Conservation (phyloP, 2,797 vertebrate species). For the Ispidina lecontei region DNA sequence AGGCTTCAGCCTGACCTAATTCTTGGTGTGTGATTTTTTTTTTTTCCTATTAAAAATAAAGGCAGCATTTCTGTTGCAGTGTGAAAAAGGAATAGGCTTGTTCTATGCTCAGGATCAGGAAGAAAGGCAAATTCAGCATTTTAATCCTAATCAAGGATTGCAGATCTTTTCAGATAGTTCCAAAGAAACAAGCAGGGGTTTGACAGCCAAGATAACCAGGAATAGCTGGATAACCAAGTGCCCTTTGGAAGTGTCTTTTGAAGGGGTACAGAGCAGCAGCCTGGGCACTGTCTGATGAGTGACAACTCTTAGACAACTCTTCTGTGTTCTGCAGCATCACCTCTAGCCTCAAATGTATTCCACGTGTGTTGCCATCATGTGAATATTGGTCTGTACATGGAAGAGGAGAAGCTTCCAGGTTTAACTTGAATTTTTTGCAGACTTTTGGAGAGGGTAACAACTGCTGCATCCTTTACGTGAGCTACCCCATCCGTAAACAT, state of each 20-base stretch:
- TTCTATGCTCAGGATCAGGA: background rate
- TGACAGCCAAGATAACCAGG: background rate
- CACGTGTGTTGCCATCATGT: background rate
- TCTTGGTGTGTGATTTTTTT: background rate
- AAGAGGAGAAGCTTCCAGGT: background rate
- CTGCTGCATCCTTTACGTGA: background rate
- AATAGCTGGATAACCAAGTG: background rate
- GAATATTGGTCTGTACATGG: background rate
- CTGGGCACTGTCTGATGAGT: background rate
- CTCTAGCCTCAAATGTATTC: background rate
- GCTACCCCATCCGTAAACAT: background rate
- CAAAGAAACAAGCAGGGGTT: background rate
- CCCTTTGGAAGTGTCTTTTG: background rate
- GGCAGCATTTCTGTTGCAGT: background rate
- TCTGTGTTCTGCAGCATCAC: background rate
- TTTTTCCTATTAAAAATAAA: background rate
- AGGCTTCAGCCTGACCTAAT: constrained; percentile 9
- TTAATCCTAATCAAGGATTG: background rate
- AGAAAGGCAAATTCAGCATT: background rate
- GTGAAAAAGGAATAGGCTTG: background rate
- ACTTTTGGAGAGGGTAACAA: background rate
- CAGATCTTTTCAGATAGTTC: background rate
- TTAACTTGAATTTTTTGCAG: background rate
- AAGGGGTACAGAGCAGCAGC: background rate
- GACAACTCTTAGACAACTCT: background rate